Percentiles rank a stretch among this genome's conserved stretches.
phyloP scores from a whole-genome alignment of 2,888 invertebrate species.

The Agrochola circellaris region DNA sequence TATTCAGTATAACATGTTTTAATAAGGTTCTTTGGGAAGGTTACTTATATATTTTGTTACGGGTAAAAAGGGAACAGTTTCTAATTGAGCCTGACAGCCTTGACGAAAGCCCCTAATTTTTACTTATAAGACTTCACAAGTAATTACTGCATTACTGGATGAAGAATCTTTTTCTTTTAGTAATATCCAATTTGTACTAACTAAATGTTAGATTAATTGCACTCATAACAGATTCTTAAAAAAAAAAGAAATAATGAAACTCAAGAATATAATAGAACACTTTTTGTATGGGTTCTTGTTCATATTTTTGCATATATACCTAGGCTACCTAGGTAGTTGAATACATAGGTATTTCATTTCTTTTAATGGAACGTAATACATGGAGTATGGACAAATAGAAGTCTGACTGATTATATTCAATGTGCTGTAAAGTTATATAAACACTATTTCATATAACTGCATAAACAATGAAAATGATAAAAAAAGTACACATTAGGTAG shows the following conservation, averaged over 20 bases:
- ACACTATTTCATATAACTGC: not conserved
- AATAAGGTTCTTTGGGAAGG: not conserved
- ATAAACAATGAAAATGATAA: not conserved
- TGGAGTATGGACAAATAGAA: not conserved
- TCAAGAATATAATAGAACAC: too few species aligned
- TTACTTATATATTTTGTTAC: not conserved
- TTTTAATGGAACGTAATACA: too few species aligned
- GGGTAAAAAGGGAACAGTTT: not conserved
- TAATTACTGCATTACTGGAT: not conserved
- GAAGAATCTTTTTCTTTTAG: not conserved
- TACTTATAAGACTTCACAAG: conserved; percentile 23
- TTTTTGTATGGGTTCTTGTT: not conserved
- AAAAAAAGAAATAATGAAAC: not conserved
- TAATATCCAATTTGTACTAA: not conserved
- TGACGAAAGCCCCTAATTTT: conserved; percentile 23
- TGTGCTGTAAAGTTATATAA: not conserved
- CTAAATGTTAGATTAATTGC: not conserved
- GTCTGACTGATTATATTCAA: not conserved
- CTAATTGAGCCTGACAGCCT: conserved; percentile 12
- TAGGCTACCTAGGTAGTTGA: not conserved
- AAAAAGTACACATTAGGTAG: not conserved
- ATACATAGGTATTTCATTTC: not conserved
- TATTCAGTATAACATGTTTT: not conserved
- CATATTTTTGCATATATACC: not conserved
- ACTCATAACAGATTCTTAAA: not conserved